Base-by-base conservation (phyloP, 2,888 invertebrate genomes). In the Gastracanthus pulcherrimus region DNA sequence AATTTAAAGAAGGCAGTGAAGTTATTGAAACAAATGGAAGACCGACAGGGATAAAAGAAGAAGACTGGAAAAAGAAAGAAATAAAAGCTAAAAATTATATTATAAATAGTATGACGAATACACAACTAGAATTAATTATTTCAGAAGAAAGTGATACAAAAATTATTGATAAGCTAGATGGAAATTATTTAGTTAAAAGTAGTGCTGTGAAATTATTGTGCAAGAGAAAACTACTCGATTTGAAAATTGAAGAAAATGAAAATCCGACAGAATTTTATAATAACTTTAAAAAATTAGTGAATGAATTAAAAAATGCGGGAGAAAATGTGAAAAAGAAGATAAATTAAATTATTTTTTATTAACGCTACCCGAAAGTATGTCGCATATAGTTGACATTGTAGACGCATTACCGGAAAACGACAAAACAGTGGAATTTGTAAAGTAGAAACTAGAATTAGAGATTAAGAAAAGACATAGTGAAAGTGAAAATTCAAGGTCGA, bases 321-420 rank as follows among this genome's bases (percentile, higher is more conserved):
- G n/a, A n/a, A n/a, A n/a, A n/a, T n/a, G n/a, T n/a, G n/a, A n/a
- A 9, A 72, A 81, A 9, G 77, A 83, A 66, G 83, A 83, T 69
- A 84, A 82, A 76, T 79, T 83, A 58, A 85, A 81, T 62, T 84
- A 84, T 80, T 62, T 83, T 29, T 71, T 84, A 36, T 71, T 79
- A 60, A 41, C 81, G 19, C 58, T 84, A 23, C 84, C 84, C 36
- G 84, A 84, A 81, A 78, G 34, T 74, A 48, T 77, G 60, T 71
- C 77, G 26, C 80, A 78, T 69, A 83, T 83, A 38, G 84, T 84
- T 34, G 72, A 81, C 38, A 76, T 81, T 23, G 67, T 81, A 29
- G 82, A 84, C 75, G 83, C 80, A 26, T 55, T 82, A 77, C 75
- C 81, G 16, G 77, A 81, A 60, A 77, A 77, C 36, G 80, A 82